Conservation (phyloP, 2,888 invertebrate genomes). For the Eupelmus urozonus region DNA sequence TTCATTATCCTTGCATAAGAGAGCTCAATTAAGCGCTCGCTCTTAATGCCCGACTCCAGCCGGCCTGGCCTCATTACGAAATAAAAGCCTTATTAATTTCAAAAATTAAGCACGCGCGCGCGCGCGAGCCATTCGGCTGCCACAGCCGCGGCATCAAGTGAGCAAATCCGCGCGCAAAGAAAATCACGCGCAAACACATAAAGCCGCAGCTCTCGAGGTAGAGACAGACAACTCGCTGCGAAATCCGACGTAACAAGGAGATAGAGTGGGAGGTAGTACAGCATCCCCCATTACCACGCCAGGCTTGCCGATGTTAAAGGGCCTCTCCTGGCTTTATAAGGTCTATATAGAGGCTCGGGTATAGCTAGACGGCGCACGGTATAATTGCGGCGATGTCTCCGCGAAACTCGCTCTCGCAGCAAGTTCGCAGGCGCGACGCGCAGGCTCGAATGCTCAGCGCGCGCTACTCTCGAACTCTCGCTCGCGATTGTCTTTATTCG, state of each 20-base stretch:
- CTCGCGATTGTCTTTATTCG: slow-evolving; percentile 43
- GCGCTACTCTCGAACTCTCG: neutral
- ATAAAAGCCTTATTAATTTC: slow-evolving; percentile 43
- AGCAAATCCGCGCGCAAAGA: neutral
- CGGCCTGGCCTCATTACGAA: slow-evolving; percentile 43
- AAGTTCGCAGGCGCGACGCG: slow-evolving; percentile 31
- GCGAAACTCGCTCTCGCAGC: slow-evolving; percentile 24
- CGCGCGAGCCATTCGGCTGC: too few relatives aligned
- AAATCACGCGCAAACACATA: neutral
- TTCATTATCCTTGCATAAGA: slow-evolving; percentile 40
- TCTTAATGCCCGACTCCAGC: slow-evolving; percentile 19
- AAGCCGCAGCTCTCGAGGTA: too few relatives aligned
- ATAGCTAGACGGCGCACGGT: slow-evolving; percentile 36
- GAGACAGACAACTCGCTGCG: slow-evolving; percentile 11
- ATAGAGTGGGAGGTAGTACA: neutral
- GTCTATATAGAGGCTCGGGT: neutral
- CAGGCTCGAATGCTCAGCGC: slow-evolving; percentile 27
- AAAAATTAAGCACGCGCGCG: slow-evolving; percentile 23
- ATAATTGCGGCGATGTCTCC: slow-evolving; percentile 49
- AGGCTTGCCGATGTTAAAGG: slow-evolving; percentile 43
- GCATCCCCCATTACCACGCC: slow-evolving; percentile 25
- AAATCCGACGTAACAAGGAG: slow-evolving; percentile 33
- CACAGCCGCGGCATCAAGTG: too few relatives aligned
- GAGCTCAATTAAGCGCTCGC: slow-evolving; percentile 50
- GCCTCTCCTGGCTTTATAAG: neutral